phyloP scores from a whole-genome alignment of 2,888 invertebrate genomes.

The Ormyrus pomaceus region DNA sequence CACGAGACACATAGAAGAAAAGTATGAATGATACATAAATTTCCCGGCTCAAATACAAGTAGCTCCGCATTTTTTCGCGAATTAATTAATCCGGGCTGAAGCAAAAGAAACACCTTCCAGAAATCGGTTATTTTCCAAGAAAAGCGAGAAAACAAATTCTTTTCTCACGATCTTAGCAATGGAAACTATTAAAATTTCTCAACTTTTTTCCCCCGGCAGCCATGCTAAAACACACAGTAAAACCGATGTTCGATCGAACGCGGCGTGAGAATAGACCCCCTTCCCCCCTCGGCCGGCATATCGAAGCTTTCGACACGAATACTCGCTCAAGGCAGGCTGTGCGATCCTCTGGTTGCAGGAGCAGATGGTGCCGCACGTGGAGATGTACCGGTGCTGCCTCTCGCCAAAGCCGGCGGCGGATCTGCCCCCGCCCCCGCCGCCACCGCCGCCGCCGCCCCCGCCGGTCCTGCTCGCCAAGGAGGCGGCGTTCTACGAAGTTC shows the following conservation, averaged over 20 bases:
- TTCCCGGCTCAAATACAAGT: too few species aligned
- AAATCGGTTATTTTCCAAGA: neutral
- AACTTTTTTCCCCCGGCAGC: neutral
- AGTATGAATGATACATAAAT: too few species aligned
- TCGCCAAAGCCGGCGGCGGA: slow-evolving; percentile 18
- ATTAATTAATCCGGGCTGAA: too few species aligned
- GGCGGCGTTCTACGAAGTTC: slow-evolving; percentile 24
- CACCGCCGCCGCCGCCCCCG: slow-evolving; percentile 2
- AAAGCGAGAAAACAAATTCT: slow-evolving; percentile 20
- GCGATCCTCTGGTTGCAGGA: slow-evolving; percentile 8
- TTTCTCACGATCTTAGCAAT: slow-evolving; percentile 30
- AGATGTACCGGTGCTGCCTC: slow-evolving; percentile 6
- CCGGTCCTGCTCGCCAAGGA: slow-evolving; percentile 1
- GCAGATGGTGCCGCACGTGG: neutral
- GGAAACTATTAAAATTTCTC: slow-evolving; percentile 26
- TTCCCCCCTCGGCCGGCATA: too few species aligned
- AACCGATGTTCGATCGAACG: neutral
- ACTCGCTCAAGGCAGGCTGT: too few species aligned
- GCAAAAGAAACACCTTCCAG: too few species aligned
- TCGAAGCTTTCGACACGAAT: too few species aligned
- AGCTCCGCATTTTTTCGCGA: too few species aligned
- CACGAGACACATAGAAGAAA: too few species aligned
- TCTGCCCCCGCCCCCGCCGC: neutral
- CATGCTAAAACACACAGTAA: neutral
- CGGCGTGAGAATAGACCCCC: slow-evolving; percentile 4